Percentiles rank a stretch among this genome's conserved stretches.
phyloP scores from a whole-genome alignment of 2,888 invertebrate species.

The Polyommatus iphigenia region DNA sequence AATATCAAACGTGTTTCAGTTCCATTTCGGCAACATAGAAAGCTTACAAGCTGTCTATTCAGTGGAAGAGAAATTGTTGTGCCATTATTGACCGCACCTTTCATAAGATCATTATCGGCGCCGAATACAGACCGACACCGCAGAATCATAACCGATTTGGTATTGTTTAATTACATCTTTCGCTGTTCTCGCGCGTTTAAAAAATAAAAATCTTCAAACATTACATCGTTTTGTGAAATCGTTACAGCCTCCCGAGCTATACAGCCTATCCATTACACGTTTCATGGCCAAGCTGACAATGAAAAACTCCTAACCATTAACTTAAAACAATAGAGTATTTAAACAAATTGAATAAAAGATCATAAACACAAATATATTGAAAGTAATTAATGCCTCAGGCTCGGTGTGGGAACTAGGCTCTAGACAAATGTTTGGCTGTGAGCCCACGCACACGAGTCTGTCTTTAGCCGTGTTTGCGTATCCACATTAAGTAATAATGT shows the following conservation, averaged over 20 bases:
- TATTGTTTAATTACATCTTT: slow-evolving; percentile 12
- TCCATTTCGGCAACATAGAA: slow-evolving; percentile 13
- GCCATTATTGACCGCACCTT: slow-evolving; percentile 23
- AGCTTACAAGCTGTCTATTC: neutral
- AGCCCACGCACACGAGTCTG: slow-evolving; percentile 36
- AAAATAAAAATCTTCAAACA: neutral
- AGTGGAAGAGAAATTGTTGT: neutral
- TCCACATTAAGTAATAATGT: slow-evolving; percentile 36
- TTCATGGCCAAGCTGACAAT: neutral
- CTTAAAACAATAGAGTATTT: slow-evolving; percentile 18
- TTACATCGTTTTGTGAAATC: neutral
- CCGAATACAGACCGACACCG: neutral
- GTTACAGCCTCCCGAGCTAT: neutral
- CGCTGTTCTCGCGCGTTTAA: neutral
- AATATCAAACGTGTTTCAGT: neutral
- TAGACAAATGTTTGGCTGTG: slow-evolving; percentile 38
- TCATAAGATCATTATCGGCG: slow-evolving; percentile 7
- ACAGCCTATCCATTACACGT: neutral
- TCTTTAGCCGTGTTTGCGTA: slow-evolving; percentile 34
- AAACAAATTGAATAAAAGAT: slow-evolving; percentile 28
- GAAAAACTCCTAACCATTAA: neutral
- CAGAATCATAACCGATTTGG: slow-evolving; percentile 5
- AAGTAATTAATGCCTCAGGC: slow-evolving; percentile 29
- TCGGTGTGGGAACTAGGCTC: slow-evolving; percentile 34
- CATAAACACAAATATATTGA: slow-evolving; percentile 32